Base-by-base conservation (phyloP, 2,797 vertebrate genomes). In the Notamacropus eugenii region DNA sequence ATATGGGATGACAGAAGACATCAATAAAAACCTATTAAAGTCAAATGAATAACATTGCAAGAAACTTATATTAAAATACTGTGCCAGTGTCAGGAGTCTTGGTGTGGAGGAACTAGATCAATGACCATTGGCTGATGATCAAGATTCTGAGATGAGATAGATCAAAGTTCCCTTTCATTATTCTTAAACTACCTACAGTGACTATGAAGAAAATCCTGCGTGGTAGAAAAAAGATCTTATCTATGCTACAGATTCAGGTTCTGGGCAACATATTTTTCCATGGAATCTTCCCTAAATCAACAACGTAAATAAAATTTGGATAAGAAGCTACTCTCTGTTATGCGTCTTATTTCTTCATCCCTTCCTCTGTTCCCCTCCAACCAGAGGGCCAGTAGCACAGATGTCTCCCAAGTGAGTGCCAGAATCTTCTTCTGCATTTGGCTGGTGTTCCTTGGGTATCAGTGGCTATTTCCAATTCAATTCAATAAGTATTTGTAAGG, bases 201-300 rank as follows among this genome's bases (percentile, higher is more conserved):
- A 40, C n/a, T n/a, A 74, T 40, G 16, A 74, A 40, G 22, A 74
- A 74, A 74, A 74, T 19, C n/a, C n/a, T 40, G 16, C 34, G 40
- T 40, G 67, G 5, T 74, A 40, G 5, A 19, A 19, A 14, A 62
- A 62, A 74, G 74, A 6, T 19, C 40, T 82, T 46, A 46, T 82
- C n/a, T 74, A 40, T 40, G 5, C 5, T 74, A 74, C 16, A 24
- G 59, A 46, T 82, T 46, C 74, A 46, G 22, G 19, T 82, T 82
- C 40, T 46, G 93, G 90, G 27, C 31, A 57, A 58, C 94, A 6
- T n/a, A 62, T 40, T 74, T 93, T 95, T 96, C 52, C 94, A 92
- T 58, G 11, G 52, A 54, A 54, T 2, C 0, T 0, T 22, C 10
- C 24, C 29, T 29, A 91, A 95, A 62, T 74, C 28, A 92, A 56